Evolutionary conservation across 2,797 vertebrate genomes (phyloP).

Genomic region (Anabas testudineus): DNA sequence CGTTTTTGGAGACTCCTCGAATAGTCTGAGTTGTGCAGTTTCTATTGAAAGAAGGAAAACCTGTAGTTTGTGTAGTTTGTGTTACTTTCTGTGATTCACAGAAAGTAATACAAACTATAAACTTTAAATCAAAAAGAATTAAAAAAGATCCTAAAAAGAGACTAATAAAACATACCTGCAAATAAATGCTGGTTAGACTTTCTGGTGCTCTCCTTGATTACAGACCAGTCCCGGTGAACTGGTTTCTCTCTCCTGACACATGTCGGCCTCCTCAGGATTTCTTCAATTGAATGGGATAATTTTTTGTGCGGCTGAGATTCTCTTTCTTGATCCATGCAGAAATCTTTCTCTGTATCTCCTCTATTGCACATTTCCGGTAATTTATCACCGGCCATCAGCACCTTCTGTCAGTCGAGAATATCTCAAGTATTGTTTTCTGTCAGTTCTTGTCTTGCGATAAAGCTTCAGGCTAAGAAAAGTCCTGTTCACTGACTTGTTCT

Average conservation of each 20-base stretch:
- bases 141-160: not conserved
- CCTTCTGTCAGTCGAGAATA: constrained; percentile 5
- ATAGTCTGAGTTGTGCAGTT: constrained; percentile 20
- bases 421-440: not conserved
- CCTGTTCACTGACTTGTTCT: constrained; percentile 6
- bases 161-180: constrained; percentile 52
- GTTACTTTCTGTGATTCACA: too few relatives aligned
- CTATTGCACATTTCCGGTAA: constrained; percentile 45
- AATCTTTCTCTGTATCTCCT: constrained; percentile 29
- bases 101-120: too few relatives aligned
- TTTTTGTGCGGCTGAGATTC: constrained; percentile 44
- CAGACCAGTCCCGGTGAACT: constrained; percentile 47
- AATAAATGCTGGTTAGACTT: constrained; percentile 15
- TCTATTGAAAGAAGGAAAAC: constrained; percentile 35
- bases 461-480: not conserved
- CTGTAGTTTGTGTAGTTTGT: not conserved
- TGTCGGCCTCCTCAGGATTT: constrained; percentile 72
- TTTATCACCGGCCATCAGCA: constrained; percentile 26
- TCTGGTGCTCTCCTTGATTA: constrained; percentile 63
- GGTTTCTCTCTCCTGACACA: constrained; percentile 42
- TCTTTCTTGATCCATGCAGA: constrained; percentile 23
- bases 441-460: not conserved
- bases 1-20: constrained; percentile 34
- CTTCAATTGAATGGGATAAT: constrained; percentile 77
- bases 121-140: not conserved